Evolutionary conservation across 2,113 vertebrate species (phyloP).

Genomic region (Pteruthius melanotis): DNA sequence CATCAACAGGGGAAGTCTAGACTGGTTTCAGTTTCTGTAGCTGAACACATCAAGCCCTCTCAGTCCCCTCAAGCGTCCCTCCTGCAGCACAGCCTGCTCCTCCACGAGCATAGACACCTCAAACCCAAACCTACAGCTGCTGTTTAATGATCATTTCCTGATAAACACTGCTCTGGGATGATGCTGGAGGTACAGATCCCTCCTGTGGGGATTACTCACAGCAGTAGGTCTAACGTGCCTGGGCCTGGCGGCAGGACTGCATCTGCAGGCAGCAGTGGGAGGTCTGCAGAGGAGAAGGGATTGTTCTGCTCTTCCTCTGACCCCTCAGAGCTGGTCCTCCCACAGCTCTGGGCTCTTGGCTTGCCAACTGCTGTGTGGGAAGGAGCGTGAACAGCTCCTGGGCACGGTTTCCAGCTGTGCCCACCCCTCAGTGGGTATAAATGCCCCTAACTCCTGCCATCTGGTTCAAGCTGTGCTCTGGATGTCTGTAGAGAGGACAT

Average conservation of each 20-base stretch:
- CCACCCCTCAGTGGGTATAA: not conserved
- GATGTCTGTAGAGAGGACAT: not conserved
- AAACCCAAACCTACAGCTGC: not conserved
- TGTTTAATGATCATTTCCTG: not conserved
- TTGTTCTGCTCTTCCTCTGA: not conserved
- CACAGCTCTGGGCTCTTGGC: not conserved
- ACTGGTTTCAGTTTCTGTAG: not conserved
- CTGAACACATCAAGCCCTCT: not conserved
- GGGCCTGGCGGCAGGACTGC: not conserved
- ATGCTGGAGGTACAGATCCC: not conserved
- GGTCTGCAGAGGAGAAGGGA: not conserved
- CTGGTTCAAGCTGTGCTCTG: not conserved
- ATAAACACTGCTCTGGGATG: not conserved
- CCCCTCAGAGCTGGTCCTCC: not conserved
- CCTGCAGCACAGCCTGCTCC: not conserved
- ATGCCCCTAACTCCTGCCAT: not conserved
- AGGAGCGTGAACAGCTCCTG: not conserved
- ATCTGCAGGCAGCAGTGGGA: not conserved
- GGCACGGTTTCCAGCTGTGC: not conserved
- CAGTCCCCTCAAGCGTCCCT: rapidly evolving
- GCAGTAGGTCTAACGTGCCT: rapidly evolving
- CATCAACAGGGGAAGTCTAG: not conserved
- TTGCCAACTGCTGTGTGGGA: not conserved
- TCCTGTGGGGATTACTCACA: not conserved
- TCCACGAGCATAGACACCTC: not conserved